These are phyloP conservation scores for Ormyrus thymus DNA, from an alignment of 2,888 invertebrate species.

Conservation along the genomic window DNA sequence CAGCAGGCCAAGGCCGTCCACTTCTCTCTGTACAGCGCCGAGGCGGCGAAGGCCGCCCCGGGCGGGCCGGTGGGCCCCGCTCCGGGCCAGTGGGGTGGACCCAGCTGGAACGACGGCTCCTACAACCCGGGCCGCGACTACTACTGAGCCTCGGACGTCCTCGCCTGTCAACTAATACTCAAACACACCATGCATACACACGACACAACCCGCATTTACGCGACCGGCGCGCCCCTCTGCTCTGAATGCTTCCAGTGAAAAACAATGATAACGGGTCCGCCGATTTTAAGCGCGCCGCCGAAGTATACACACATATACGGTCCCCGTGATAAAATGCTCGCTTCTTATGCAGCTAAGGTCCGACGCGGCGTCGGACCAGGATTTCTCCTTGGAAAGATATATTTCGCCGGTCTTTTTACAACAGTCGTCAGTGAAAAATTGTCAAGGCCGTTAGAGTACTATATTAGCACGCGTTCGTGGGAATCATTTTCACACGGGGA, in stretches of 20 bases:
- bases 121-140: conserved; percentile 59
- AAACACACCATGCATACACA: neutral
- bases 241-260: conserved; percentile 30
- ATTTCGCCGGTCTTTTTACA: no score
- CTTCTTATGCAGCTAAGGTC: no score
- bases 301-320: no score
- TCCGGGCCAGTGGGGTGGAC: conserved; percentile 62
- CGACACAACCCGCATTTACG: no score
- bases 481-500: no score
- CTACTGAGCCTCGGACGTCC: conserved; percentile 54
- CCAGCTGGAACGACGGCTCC: conserved; percentile 58
- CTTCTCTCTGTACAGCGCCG: conserved; percentile 70
- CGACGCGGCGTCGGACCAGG: no score
- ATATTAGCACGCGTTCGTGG: no score
- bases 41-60: conserved; percentile 63
- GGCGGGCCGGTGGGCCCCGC: conserved; percentile 61
- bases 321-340: no score
- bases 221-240: conserved; percentile 41
- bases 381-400: no score
- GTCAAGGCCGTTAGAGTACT: no score
- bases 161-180: conserved; percentile 39
- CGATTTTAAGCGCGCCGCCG: neutral
- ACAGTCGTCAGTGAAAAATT: no score
- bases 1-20: conserved; percentile 72
- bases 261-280: no score